phyloP scores from a whole-genome alignment of 2,888 invertebrate species.

The Phaedon cochleariae region DNA sequence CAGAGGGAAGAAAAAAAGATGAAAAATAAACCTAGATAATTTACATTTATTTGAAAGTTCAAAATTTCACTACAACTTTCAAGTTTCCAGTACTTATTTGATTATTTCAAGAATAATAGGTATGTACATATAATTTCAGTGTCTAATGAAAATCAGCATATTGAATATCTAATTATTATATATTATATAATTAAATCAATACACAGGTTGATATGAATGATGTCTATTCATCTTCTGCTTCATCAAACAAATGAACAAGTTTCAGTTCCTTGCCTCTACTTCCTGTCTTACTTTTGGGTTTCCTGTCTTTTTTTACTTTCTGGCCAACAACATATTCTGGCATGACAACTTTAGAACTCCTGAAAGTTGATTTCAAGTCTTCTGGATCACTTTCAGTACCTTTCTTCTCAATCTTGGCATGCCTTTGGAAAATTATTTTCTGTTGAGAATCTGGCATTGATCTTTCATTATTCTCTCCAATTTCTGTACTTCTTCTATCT shows the following conservation, averaged over 20 bases:
- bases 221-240: slow-evolving; percentile 60
- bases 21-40: no score
- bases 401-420: slow-evolving; percentile 24
- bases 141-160: no score
- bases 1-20: no score
- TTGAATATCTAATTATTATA: no score
- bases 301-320: slow-evolving; percentile 65
- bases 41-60: no score
- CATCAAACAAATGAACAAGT: slow-evolving; percentile 65
- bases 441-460: slow-evolving; percentile 50
- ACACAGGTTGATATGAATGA: background rate
- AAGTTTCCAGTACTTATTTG: no score
- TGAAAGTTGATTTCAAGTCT: slow-evolving; percentile 65
- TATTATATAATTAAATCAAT: no score
- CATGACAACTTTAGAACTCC: slow-evolving; percentile 77
- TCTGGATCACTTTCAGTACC: slow-evolving; percentile 35
- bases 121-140: no score
- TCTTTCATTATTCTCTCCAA: slow-evolving; percentile 30
- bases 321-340: slow-evolving; percentile 85
- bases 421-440: slow-evolving; percentile 55
- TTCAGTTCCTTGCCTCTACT: slow-evolving; percentile 60
- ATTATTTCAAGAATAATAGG: no score
- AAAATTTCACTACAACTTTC: no score
- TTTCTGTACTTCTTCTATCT: slow-evolving; percentile 46
- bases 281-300: slow-evolving; percentile 38